phyloP scores from a whole-genome alignment of 2,113 vertebrate species.

The Rattus rattus region DNA sequence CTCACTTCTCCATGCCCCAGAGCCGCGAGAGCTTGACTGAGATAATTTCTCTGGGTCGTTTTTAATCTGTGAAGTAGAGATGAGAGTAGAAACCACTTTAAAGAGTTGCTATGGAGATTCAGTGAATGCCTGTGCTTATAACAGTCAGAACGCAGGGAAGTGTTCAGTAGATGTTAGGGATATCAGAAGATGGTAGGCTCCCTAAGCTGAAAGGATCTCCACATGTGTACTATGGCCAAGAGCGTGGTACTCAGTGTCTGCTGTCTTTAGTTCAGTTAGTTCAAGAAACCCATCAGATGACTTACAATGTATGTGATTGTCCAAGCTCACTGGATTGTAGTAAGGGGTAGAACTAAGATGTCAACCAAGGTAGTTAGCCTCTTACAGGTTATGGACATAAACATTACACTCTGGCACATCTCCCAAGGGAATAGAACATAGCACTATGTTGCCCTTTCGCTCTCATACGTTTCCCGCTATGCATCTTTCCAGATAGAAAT shows the following conservation, averaged over 20 bases:
- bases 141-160: neutral
- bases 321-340: neutral
- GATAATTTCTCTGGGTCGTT: neutral
- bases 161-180: neutral
- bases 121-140: neutral
- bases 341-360: neutral
- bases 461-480: neutral
- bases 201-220: neutral
- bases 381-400: neutral
- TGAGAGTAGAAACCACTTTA: neutral
- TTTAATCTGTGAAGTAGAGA: neutral
- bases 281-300: neutral
- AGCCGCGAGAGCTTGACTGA: neutral
- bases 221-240: no score
- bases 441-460: no score
- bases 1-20: neutral
- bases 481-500: neutral
- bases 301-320: neutral
- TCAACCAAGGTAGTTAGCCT: neutral
- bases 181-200: neutral
- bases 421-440: neutral
- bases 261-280: neutral
- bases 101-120: neutral
- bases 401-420: neutral
- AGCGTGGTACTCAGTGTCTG: neutral